phyloP scores from a whole-genome alignment of 2,888 invertebrate genomes.

The Didymodactylos carnosus region DNA sequence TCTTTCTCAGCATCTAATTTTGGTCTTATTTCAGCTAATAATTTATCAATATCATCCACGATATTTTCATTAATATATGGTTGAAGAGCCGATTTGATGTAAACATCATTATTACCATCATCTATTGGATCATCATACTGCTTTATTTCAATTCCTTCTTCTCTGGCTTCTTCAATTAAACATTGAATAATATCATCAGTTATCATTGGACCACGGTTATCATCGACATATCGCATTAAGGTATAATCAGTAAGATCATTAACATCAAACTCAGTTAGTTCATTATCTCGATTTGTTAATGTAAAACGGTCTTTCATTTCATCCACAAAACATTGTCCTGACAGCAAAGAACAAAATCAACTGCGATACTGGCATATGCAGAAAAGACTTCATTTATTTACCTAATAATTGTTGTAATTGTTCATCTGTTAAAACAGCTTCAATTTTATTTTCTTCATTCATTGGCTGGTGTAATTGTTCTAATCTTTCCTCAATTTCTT shows the following conservation, averaged over 20 bases:
- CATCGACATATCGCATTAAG: background rate
- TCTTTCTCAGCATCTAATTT: too few relatives aligned
- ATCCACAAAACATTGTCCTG: background rate
- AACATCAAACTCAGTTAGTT: background rate
- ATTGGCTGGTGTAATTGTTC: background rate
- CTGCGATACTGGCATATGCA: too few relatives aligned
- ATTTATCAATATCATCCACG: too few relatives aligned
- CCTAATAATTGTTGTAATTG: background rate
- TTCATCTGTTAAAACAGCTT: background rate
- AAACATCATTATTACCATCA: background rate
- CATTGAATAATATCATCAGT: background rate
- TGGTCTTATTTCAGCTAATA: too few relatives aligned
- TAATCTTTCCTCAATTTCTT: background rate
- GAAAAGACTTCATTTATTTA: background rate
- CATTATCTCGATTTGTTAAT: background rate
- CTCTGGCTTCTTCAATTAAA: background rate
- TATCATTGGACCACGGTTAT: background rate
- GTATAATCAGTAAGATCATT: background rate
- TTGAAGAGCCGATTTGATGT: too few relatives aligned
- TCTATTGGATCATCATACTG: background rate
- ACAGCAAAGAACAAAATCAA: background rate
- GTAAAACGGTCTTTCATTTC: background rate
- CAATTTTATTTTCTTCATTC: background rate
- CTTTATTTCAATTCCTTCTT: background rate
- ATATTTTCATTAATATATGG: too few relatives aligned